Evolutionary conservation across 2,797 vertebrate species (phyloP).

Genomic region (Australoheros facetus): DNA sequence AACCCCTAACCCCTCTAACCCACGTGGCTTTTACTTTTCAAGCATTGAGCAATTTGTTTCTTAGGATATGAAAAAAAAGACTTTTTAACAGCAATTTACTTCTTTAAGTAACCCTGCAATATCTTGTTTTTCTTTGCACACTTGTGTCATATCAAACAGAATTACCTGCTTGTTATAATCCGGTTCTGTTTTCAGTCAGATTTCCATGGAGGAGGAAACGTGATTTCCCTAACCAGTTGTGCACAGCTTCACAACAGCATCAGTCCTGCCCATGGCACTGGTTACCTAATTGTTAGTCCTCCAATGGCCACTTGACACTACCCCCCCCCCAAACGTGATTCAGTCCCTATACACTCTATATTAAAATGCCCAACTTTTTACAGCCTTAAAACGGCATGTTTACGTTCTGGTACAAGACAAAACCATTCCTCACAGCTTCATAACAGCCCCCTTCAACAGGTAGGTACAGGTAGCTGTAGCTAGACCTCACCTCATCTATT

Average conservation of each 20-base stretch:
- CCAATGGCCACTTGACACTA: background rate
- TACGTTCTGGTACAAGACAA: background rate
- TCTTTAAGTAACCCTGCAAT: constrained; percentile 5
- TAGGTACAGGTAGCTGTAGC: background rate
- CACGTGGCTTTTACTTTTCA: background rate
- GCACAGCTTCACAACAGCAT: background rate
- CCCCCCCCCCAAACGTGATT: background rate
- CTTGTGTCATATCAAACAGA: background rate
- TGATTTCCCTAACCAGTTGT: background rate
- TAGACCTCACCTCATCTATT: background rate
- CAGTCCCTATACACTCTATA: background rate
- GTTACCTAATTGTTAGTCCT: background rate
- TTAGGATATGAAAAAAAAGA: constrained; percentile 6
- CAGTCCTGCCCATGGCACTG: fast-evolving
- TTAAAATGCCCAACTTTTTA: background rate
- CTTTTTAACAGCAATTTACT: constrained; percentile 13
- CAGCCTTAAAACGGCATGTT: background rate
- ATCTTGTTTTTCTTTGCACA: constrained; percentile 14
- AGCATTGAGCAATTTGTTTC: background rate
- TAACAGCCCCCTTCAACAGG: background rate
- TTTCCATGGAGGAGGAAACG: background rate
- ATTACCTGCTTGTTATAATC: background rate
- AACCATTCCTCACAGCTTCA: background rate
- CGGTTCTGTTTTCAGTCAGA: background rate
- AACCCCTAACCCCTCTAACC: fast-evolving